A percentile compares a stretch with the other conserved stretches of the same genome.
phyloP scores from a whole-genome alignment of 2,888 invertebrate genomes.

The Thecophora atra region DNA sequence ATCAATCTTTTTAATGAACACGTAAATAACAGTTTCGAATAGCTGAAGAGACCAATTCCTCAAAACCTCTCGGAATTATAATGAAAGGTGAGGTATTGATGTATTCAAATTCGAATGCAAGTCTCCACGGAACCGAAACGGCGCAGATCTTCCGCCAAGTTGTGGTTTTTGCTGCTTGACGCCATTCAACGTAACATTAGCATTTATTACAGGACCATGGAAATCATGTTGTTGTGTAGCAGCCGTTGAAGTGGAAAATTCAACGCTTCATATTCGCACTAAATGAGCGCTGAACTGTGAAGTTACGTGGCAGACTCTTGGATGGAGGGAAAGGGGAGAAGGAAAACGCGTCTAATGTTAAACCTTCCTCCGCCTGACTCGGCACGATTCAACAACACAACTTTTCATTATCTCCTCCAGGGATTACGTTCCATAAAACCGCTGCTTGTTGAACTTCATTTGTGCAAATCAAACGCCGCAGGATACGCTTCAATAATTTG shows the following conservation, averaged over 20 bases:
- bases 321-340: neutral
- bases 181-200: neutral
- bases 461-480: slow-evolving; percentile 8
- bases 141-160: too few relatives aligned
- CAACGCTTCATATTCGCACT: slow-evolving; percentile 1
- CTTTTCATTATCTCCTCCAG: neutral
- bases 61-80: too few relatives aligned
- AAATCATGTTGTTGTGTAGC: slow-evolving; percentile 12
- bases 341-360: neutral
- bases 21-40: too few relatives aligned
- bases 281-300: slow-evolving; percentile 12
- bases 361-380: neutral
- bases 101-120: too few relatives aligned
- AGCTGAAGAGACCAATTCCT: too few relatives aligned
- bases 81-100: too few relatives aligned
- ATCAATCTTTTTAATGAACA: too few relatives aligned
- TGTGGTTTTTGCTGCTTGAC: neutral
- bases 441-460: slow-evolving; percentile 8
- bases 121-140: too few relatives aligned
- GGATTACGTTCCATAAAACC: neutral
- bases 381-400: neutral
- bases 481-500: slow-evolving; percentile 26
- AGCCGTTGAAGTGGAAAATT: slow-evolving; percentile 19
- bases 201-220: slow-evolving; percentile 10
- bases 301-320: neutral